Evolutionary conservation across 2,113 vertebrate species (phyloP).

Genomic region (Nyctereutes procyonoides): DNA sequence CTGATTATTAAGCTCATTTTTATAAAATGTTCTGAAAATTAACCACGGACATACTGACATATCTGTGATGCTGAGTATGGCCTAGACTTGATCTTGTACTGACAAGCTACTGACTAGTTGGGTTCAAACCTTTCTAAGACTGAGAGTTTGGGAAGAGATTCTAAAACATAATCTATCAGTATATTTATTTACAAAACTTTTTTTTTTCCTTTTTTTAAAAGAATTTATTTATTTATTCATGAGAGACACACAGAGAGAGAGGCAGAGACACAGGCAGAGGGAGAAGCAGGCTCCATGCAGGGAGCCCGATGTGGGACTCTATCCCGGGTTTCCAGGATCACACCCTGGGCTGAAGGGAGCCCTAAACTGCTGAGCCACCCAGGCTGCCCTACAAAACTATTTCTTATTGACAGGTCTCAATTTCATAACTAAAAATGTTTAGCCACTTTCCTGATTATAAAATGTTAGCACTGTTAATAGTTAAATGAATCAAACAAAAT

Average conservation of each 20-base stretch:
- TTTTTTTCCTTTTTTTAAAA: no score
- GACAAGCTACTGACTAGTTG: background rate
- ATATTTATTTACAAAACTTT: background rate
- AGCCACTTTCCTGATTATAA: conserved; percentile 34
- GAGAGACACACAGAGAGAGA: no score
- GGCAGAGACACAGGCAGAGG: no score
- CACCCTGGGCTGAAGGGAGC: no score
- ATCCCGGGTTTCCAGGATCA: no score
- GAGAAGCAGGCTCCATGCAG: no score
- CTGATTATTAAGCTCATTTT: conserved; percentile 57
- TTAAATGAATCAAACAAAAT: conserved; percentile 33
- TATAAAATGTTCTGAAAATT: conserved; percentile 27
- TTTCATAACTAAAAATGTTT: conserved; percentile 6
- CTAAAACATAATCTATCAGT: conserved; percentile 6
- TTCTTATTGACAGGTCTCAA: background rate
- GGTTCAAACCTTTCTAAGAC: background rate
- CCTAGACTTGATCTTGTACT: background rate
- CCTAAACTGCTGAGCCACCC: no score
- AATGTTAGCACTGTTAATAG: background rate
- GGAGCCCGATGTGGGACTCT: no score
- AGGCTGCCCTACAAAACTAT: background rate
- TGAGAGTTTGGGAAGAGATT: conserved; percentile 1
- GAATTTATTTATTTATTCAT: no score
- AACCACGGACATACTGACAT: background rate
- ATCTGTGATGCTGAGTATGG: background rate